Conservation (phyloP, 2,113 vertebrate genomes). For the Strix aluco region DNA sequence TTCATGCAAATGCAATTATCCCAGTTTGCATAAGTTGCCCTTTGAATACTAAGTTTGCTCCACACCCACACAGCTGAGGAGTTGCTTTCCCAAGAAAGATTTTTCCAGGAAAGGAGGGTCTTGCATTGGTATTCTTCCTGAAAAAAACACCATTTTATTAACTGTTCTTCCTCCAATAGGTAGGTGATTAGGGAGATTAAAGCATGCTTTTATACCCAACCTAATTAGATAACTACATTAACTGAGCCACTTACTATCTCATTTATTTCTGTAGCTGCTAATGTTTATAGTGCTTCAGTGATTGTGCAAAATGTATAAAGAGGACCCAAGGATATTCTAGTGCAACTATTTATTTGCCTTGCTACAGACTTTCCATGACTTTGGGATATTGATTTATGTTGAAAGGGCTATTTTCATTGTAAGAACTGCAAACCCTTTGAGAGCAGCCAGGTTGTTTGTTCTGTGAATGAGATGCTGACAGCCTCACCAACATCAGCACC, state of each 20-base stretch:
- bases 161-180: neutral
- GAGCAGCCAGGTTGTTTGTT: neutral
- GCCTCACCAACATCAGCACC: neutral
- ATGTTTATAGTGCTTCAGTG: neutral
- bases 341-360: neutral
- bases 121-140: neutral
- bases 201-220: neutral
- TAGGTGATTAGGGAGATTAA: neutral
- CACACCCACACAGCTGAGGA: neutral
- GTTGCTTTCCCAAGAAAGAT: neutral
- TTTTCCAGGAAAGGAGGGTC: neutral
- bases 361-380: neutral
- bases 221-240: neutral
- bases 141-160: neutral
- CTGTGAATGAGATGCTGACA: constrained; percentile 1
- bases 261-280: neutral
- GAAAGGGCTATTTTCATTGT: neutral
- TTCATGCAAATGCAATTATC: neutral
- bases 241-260: neutral
- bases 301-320: neutral
- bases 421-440: neutral
- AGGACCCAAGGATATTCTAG: neutral
- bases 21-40: neutral
- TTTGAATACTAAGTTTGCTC: neutral
- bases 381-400: constrained; percentile 8